phyloP scores from a whole-genome alignment of 2,113 vertebrate species.

The Sigmodon hispidus region DNA sequence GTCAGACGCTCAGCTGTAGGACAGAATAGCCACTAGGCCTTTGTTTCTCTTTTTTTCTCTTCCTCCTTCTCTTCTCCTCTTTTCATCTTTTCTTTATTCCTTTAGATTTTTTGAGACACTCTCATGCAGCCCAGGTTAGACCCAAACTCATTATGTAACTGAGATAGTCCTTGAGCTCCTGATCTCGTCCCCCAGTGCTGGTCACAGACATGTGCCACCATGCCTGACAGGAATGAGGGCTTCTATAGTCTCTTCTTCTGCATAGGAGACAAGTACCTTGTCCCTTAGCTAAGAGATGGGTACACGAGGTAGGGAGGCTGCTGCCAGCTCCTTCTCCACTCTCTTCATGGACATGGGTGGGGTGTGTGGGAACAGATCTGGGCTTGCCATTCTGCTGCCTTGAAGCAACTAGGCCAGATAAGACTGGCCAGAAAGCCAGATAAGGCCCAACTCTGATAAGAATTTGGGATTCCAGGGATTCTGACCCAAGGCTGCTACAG shows the following conservation, averaged over 20 bases:
- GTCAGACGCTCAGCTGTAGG: constrained; percentile 15
- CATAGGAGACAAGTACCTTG: neutral
- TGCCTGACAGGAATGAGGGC: neutral
- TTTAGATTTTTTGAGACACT: neutral
- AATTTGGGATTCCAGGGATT: neutral
- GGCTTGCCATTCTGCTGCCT: neutral
- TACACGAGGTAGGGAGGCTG: no score
- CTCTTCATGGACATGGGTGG: neutral
- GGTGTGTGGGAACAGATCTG: neutral
- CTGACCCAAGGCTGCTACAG: neutral
- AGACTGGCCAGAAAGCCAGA: neutral
- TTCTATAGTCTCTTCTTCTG: neutral
- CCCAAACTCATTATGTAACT: neutral
- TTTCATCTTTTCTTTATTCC: neutral
- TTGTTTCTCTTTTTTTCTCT: fast-evolving
- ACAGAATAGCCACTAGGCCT: neutral
- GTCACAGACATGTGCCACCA: neutral
- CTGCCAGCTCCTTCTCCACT: neutral
- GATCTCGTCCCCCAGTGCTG: neutral
- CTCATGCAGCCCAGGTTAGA: neutral
- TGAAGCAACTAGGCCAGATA: neutral
- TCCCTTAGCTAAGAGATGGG: neutral
- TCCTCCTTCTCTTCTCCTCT: neutral
- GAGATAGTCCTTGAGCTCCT: neutral
- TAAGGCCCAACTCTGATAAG: neutral